Base-by-base conservation (phyloP, 2,888 invertebrate species). In the Diadegma fenestrale region DNA sequence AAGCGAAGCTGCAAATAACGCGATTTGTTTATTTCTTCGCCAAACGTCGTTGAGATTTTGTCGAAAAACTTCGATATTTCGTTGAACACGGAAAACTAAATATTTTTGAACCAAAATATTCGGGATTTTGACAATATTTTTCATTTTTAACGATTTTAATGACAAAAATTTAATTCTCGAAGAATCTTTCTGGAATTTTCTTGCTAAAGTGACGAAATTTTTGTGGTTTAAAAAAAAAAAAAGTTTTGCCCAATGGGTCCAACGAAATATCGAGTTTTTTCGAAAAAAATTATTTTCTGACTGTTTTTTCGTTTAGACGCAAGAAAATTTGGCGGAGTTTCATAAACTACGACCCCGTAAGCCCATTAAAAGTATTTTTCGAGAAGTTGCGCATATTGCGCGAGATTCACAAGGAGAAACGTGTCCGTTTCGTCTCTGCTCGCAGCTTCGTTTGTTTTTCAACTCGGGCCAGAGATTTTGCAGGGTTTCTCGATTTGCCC, bases 321-420 rank as follows among this genome's bases (percentile, higher is more conserved):
- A 79, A 79, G 48, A 45, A 58, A 71, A 72, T 58, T 79, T 66
- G 19, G 14, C 63, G 63, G 75, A 69, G 75, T 54, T 19, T 54
- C 58, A 26, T 58, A 10, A 75, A 51, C 66, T 76, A 79, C 85
- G 82, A 82, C 73, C 81, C 68, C 81, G 82, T 79, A 76, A 85
- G 75, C 69, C 73, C 63, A 71, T 41, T 63, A 76, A 78, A 82
- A 78, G 45, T 78, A 72, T 72, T 37, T 63, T 37, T 73, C 68
- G 68, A 61, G 30, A 76, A 81, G 48, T 61, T 37, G 30, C 37
- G 63, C 82, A 26, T 58, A 58, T 71, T 43, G 69, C 58, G 63
- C 19, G 43, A 77, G 58, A 19, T 69, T 63, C 30, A 8, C 43
- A 48, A 48, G 58, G 45, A 58, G 30, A 33, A 61, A 45, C 68